phyloP scores from a whole-genome alignment of 2,888 invertebrate species.

The Peribatodes rhomboidaria region DNA sequence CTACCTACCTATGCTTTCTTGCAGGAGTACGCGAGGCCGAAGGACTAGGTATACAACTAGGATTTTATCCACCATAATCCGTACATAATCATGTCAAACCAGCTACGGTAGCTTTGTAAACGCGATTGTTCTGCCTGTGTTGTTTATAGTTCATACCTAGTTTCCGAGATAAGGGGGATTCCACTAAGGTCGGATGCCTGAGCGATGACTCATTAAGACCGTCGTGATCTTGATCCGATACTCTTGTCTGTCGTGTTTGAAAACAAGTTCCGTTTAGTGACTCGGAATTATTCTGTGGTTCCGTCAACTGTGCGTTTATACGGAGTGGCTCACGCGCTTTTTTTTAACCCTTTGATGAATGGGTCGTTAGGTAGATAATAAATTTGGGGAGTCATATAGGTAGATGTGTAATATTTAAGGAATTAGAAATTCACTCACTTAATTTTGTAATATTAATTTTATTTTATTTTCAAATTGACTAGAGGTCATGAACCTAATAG shows the following conservation, averaged over 20 bases:
- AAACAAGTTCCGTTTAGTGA: slow-evolving; percentile 57
- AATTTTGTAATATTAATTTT: too few relatives aligned
- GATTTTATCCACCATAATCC: too few relatives aligned
- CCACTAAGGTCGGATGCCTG: slow-evolving; percentile 66
- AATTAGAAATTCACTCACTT: too few relatives aligned
- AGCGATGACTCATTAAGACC: slow-evolving; percentile 64
- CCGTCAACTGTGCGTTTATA: slow-evolving; percentile 6
- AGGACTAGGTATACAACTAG: too few relatives aligned
- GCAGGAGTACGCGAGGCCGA: too few relatives aligned
- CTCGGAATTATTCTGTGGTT: slow-evolving; percentile 7
- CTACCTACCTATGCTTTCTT: too few relatives aligned
- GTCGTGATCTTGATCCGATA: slow-evolving; percentile 56
- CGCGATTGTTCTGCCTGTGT: slow-evolving; percentile 2
- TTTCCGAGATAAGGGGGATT: slow-evolving; percentile 60
- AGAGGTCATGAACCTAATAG: slow-evolving; percentile 12
- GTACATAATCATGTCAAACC: neutral
- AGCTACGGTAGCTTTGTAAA: neutral
- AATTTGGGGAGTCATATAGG: slow-evolving; percentile 2
- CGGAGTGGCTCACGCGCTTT: slow-evolving; percentile 61
- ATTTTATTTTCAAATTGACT: too few relatives aligned
- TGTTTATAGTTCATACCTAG: slow-evolving; percentile 28
- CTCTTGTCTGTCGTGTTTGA: slow-evolving; percentile 49
- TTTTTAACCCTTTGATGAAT: slow-evolving; percentile 45
- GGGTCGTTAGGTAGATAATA: neutral
- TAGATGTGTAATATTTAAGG: neutral